Conservation (phyloP, 2,797 vertebrate genomes). For the Leptatherina wallacei region DNA sequence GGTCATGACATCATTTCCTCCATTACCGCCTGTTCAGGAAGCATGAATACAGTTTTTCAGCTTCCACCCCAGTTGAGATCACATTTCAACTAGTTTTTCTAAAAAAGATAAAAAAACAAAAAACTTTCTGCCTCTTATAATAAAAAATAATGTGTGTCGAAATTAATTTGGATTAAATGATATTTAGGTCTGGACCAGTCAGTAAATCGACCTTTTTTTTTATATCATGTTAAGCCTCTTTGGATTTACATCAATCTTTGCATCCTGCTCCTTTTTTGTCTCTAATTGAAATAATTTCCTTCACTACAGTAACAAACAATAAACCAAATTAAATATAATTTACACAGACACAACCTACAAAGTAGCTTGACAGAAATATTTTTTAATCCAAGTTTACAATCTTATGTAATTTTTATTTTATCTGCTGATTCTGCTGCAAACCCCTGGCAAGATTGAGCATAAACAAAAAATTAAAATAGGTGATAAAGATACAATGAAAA, state of each 20-base stretch:
- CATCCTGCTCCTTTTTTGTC: neutral
- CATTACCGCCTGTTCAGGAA: constrained; percentile 75
- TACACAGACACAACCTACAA: too few relatives aligned
- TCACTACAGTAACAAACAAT: neutral
- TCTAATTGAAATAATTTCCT: neutral
- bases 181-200: neutral
- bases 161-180: too few relatives aligned
- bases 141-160: too few relatives aligned
- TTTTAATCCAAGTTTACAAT: neutral
- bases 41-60: constrained; percentile 63
- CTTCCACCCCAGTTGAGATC: constrained; percentile 59
- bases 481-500: neutral
- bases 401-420: neutral
- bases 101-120: neutral
- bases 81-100: constrained; percentile 21
- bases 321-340: too few relatives aligned
- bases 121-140: too few relatives aligned
- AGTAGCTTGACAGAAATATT: neutral
- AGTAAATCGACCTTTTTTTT: neutral
- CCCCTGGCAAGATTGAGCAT: neutral
- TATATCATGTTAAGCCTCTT: neutral
- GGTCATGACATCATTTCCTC: constrained; percentile 86
- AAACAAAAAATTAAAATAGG: neutral
- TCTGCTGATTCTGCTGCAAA: neutral
- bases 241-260: neutral